Conservation (phyloP, 2,888 invertebrate species). For the Drosophila fungiperda region DNA sequence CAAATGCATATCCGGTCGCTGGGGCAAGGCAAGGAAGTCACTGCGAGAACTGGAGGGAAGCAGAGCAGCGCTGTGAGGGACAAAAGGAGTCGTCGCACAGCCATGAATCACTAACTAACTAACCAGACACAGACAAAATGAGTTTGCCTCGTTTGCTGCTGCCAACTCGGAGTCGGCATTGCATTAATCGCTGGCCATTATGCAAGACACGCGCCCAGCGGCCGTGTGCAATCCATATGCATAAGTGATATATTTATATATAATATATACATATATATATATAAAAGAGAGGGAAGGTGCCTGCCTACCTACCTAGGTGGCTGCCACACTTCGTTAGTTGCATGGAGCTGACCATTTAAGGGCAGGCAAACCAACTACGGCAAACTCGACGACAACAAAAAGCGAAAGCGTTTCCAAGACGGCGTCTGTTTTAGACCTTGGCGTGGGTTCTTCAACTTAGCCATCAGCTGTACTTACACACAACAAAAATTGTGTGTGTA, state of each 20-base stretch:
- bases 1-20: slow-evolving; percentile 74
- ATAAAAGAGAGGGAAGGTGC: neutral
- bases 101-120: slow-evolving; percentile 73
- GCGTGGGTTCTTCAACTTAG: slow-evolving; percentile 75
- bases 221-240: slow-evolving; percentile 70
- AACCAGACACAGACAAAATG: slow-evolving; percentile 54
- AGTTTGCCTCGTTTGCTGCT: slow-evolving; percentile 56
- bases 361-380: slow-evolving; percentile 52
- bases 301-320: slow-evolving; percentile 27
- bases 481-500: neutral
- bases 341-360: slow-evolving; percentile 69
- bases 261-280: neutral
- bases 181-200: slow-evolving; percentile 73
- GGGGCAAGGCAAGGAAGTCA: slow-evolving; percentile 61
- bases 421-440: slow-evolving; percentile 63
- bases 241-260: slow-evolving; percentile 36
- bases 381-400: slow-evolving; percentile 53
- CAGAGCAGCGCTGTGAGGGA: neutral
- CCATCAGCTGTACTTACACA: slow-evolving; percentile 28
- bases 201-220: slow-evolving; percentile 78
- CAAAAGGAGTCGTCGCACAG: slow-evolving; percentile 28
- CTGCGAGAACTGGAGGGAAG: slow-evolving; percentile 18
- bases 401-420: slow-evolving; percentile 74
- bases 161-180: slow-evolving; percentile 21
- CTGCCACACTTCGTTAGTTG: slow-evolving; percentile 62